Evolutionary conservation across 2,888 invertebrate species (phyloP), one percentile per base, ranked within the genome.

Genomic region (Athetis lepigone): DNA sequence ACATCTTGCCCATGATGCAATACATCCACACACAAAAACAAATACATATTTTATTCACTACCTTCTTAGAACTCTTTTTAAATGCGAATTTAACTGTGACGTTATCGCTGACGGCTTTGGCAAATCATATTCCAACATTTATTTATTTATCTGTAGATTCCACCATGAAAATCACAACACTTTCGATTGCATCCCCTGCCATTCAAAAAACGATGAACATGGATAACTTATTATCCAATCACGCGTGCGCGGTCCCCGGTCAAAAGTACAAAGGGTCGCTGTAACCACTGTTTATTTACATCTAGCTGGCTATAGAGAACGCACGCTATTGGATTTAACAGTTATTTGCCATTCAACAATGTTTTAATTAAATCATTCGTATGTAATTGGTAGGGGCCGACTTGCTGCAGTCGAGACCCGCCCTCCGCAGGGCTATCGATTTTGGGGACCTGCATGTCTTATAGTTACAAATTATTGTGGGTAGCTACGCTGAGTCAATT

Each of bases 261-360:
- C 46, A 55, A 45, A 71, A 71, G 37, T 52, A 64, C 55, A 61
- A 58, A 68, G 29, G 62, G 85, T 86, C 87, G 84, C 86, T 84
- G 80, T 79, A 64, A 70, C 69, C 62, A 70, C 67, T 88, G 85
- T 87, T 88, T 88, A 88, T 90, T 89, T 88, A 88, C 88, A 85
- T 86, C 70, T 80, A 82, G 73, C 68, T 60, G 62, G 80, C 62
- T 75, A 76, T 72, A 74, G 52, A 56, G 36, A 58, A 59, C 63
- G 69, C 70, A 77, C 74, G 81, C 75, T 21, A 78, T 68, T 65
- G 50, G 55, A 66, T 74, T 49, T 60, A 50, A 69, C 57, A 62
- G 70, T 65, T 56, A 65, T 64, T 64, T 50, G 50, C 66, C 36
- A 54, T 61, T 47, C 40, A 47, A 60, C 27, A 49, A 62, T 39